These are phyloP conservation scores for Eospalax fontanierii DNA, from an alignment of 2,797 vertebrate species.

Conservation along the genomic window DNA sequence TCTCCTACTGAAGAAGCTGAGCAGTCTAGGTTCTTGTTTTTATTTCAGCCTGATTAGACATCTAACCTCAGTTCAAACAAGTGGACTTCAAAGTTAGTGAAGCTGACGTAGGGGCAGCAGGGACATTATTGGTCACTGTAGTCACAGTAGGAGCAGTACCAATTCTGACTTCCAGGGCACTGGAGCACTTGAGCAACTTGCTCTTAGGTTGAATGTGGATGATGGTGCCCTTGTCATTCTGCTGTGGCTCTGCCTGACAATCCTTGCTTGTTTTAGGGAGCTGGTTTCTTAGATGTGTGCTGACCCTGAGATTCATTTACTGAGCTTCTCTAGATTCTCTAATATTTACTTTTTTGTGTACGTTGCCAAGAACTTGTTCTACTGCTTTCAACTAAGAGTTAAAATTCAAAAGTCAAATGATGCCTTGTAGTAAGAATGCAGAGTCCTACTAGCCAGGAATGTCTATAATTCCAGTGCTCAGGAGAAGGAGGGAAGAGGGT, in stretches of 20 bases:
- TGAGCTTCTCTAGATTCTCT: background rate
- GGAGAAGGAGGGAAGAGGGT: background rate
- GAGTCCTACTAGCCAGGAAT: background rate
- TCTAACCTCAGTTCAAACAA: background rate
- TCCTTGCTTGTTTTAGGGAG: background rate
- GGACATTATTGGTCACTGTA: background rate
- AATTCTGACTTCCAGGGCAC: background rate
- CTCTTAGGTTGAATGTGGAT: background rate
- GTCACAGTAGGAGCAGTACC: fast-evolving
- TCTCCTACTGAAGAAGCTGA: background rate
- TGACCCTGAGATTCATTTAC: background rate
- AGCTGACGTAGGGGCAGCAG: background rate
- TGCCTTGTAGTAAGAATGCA: background rate
- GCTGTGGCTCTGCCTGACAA: background rate
- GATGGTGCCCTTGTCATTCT: background rate
- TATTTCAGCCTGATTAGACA: background rate
- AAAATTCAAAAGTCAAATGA: conserved; percentile 25
- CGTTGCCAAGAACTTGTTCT: background rate
- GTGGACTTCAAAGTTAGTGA: background rate
- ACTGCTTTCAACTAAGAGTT: conserved; percentile 11
- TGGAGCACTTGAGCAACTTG: background rate
- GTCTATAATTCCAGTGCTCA: background rate
- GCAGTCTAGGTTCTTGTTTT: background rate
- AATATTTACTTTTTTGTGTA: background rate
- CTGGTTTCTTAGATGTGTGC: conserved; percentile 3